Percentiles rank a stretch among this genome's conserved stretches.
These are phyloP conservation scores for Eudyptes chrysolophus DNA, from an alignment of 2,113 vertebrate species.

Conservation along the genomic window DNA sequence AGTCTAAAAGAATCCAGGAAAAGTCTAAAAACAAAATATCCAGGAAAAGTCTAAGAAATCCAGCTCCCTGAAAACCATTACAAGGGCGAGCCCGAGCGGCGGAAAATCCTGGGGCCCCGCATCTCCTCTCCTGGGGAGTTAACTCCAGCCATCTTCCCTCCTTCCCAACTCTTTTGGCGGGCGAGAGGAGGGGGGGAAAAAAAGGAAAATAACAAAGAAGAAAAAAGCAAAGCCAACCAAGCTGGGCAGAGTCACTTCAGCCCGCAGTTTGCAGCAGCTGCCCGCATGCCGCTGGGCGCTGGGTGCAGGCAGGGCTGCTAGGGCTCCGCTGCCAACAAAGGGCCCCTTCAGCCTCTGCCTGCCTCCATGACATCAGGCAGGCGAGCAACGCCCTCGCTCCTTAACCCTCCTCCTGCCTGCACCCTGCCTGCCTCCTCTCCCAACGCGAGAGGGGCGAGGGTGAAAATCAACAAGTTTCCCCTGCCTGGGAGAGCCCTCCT, in stretches of 20 bases:
- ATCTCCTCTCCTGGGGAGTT: neutral
- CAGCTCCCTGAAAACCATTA: neutral
- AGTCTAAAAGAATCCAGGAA: neutral
- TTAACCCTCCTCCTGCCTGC: slow-evolving; percentile 64
- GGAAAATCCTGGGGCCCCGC: slow-evolving; percentile 39
- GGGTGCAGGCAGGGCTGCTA: slow-evolving; percentile 75
- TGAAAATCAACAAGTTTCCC: neutral
- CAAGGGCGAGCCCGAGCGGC: slow-evolving; percentile 5
- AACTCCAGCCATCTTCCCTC: slow-evolving; percentile 42
- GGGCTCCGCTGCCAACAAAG: slow-evolving; percentile 91
- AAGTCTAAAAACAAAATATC: neutral
- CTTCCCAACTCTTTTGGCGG: slow-evolving; percentile 46
- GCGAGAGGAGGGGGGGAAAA: neutral
- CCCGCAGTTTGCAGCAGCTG: neutral
- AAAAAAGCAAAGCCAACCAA: neutral
- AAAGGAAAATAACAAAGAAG: too few species aligned
- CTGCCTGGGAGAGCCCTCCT: neutral
- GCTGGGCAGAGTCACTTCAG: neutral
- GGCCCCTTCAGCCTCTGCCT: slow-evolving; percentile 86
- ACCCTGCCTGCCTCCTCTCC: neutral
- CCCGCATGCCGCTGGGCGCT: slow-evolving; percentile 38
- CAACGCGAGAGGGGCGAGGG: neutral
- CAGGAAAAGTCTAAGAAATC: neutral
- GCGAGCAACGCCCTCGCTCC: slow-evolving; percentile 80
- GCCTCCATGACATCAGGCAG: slow-evolving; percentile 88